Evolutionary conservation across 2,888 invertebrate species (phyloP).

Genomic region (Automeris io): DNA sequence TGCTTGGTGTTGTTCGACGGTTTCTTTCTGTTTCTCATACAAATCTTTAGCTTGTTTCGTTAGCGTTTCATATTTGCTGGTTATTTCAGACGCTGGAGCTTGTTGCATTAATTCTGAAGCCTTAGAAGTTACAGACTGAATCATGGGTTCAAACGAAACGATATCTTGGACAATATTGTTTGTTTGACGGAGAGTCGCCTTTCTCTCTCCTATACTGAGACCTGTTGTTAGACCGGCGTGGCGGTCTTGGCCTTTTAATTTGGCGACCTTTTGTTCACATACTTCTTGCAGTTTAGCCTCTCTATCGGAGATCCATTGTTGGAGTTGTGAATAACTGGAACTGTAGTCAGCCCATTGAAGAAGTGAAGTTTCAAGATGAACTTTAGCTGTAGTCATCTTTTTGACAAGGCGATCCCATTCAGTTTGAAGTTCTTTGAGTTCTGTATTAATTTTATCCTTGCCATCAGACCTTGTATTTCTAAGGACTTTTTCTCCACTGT

Average conservation of each 20-base stretch:
- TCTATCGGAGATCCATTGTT: constrained; percentile 96
- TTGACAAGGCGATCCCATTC: constrained; percentile 95
- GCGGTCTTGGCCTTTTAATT: constrained; percentile 84
- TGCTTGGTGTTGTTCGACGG: constrained; percentile 93
- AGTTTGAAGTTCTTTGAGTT: constrained; percentile 91
- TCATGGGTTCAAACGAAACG: constrained; percentile 97
- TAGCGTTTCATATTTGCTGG: constrained; percentile 91
- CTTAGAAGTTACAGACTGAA: constrained; percentile 95
- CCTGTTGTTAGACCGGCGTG: constrained; percentile 83
- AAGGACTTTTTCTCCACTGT: constrained; percentile 92
- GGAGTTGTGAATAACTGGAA: constrained; percentile 92
- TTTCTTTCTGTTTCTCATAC: constrained; percentile 91
- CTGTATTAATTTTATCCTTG: constrained; percentile 89
- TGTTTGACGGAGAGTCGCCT: constrained; percentile 92
- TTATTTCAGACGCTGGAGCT: constrained; percentile 93
- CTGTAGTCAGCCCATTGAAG: constrained; percentile 98
- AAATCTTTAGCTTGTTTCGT: constrained; percentile 94
- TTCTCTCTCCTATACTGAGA: constrained; percentile 88
- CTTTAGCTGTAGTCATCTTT: constrained; percentile 94
- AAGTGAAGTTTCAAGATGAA: constrained; percentile 91
- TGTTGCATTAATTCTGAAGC: constrained; percentile 94
- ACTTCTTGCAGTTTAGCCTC: constrained; percentile 95
- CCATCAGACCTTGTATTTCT: constrained; percentile 93
- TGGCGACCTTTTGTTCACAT: constrained; percentile 88
- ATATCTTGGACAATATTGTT: constrained; percentile 98